These are phyloP conservation scores for Odontamblyopus lacepedii DNA, from an alignment of 2,797 vertebrate genomes.

Conservation along the genomic window DNA sequence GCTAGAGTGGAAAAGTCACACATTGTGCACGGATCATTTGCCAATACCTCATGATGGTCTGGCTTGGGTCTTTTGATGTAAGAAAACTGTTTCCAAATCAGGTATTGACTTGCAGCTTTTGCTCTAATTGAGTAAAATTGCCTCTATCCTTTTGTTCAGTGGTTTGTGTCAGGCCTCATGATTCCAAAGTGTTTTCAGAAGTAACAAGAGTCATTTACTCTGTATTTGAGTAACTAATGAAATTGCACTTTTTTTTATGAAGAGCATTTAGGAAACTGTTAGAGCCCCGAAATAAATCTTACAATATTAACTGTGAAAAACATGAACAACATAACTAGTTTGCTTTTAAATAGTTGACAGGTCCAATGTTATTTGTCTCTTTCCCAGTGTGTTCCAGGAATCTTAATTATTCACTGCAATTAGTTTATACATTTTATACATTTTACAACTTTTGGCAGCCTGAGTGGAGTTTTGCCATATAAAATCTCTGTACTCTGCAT, in stretches of 20 bases:
- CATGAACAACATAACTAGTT: too few relatives aligned
- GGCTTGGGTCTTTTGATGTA: neutral
- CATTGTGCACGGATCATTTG: conserved; percentile 2
- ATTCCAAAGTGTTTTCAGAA: neutral
- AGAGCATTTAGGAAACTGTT: neutral
- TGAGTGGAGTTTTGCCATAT: too few relatives aligned
- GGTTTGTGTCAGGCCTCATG: neutral
- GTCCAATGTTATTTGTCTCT: too few relatives aligned
- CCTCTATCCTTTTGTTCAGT: too few relatives aligned
- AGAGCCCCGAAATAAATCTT: neutral
- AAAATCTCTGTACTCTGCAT: neutral
- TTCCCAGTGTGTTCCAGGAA: too few relatives aligned
- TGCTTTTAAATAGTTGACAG: too few relatives aligned
- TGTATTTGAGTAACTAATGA: neutral
- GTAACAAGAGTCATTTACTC: neutral
- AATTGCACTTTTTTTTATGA: neutral
- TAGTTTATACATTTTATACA: too few relatives aligned
- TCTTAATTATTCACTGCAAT: too few relatives aligned
- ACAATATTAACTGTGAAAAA: neutral
- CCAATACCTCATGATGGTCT: neutral
- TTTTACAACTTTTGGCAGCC: too few relatives aligned
- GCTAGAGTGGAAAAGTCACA: conserved; percentile 28
- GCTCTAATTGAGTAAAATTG: too few relatives aligned
- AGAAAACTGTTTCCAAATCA: neutral
- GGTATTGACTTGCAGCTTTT: too few relatives aligned